Base-by-base conservation (phyloP, 2,113 vertebrate species). In the Chlamydotis undulata region DNA sequence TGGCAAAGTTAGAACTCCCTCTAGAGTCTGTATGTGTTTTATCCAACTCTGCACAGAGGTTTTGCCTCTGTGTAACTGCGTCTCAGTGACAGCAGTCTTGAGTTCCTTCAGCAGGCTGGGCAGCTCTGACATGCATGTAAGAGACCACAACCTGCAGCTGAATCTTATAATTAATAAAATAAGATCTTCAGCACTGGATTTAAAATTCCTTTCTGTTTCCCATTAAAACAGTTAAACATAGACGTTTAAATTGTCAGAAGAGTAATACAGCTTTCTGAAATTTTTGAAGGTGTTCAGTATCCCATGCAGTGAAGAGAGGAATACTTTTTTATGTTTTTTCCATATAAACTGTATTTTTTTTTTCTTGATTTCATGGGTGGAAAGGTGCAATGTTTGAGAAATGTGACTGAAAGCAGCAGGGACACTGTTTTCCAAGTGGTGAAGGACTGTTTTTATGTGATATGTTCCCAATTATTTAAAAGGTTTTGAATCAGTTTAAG, bases 1-100 rank as follows among this genome's bases (percentile, higher is more conserved):
- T 1, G 73, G 76, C 68, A 88, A 91, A 93, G 90, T 92, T 92
- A 94, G 94, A 86, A 94, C 90, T 96, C 95, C 95, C 88, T 96
- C 90, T 96, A 96, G 92, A 93, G 92, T 93, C 92, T 86, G 75
- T n/a, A 9, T 23, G 3, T 7, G 74, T 31, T 77, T 55, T 39
- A 9, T 92, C 84, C 47, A 67, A 4, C 49, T 7, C 65, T 57
- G 41, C 41, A 17, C 5, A 6, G 24, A 8, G 29, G 18, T 22
- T 80, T 64, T 25, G 11, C 59, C 55, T 87, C 33, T 0, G 0
- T 33, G 43, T 9, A 61, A 26, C 55, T 55, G 56, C 12, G 2
- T 24, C 79, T 59, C n/a, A 26, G 70, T 14, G 29, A 25, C n/a
- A 49, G 24, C 43, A 11, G 22, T 3, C 29, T 7, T 1, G 23